Evolutionary conservation across 2,888 invertebrate genomes (phyloP), one percentile per base, ranked within the genome.

Genomic region (Chydorus sphaericus): DNA sequence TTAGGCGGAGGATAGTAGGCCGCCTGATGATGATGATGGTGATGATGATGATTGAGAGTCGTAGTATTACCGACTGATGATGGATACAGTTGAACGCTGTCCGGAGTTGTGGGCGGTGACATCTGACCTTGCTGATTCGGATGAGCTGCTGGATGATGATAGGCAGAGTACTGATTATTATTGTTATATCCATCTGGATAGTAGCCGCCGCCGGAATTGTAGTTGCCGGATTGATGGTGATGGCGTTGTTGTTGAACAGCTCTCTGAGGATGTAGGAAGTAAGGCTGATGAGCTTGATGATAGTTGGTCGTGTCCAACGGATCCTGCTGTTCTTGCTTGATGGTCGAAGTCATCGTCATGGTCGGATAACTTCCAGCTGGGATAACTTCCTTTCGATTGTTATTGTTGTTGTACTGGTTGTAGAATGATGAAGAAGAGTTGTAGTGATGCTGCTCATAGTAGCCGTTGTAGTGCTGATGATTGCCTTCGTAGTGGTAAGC

Each of bases 71-170:
- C 23, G 28, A 10, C 18, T 23, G n/a, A 48, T 28, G 16, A 28
- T 23, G 8, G 11, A 23, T n/a, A n/a, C n/a, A n/a, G n/a, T n/a
- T n/a, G n/a, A n/a, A 62, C 62, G 58, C 64, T 66, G 62, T 71
- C 71, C 11, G 72, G 72, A 56, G 72, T 71, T 18, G 70, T 68
- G 3, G 72, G 71, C 10, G 71, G 71, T 4, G 73, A 73, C 61
- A 73, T 69, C 60, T 70, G 69, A 28, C 53, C 54, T 29, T 55
- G 55, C 20, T 55, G 31, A n/a, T 48, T 39, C 28, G 18, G 31
- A 7, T 30, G 48, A 18, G 31, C n/a, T n/a, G n/a, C n/a, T n/a
- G n/a, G 36, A 3, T 20, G 38, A 8, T 53, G 53, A 10, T 23
- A 28, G n/a, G 11, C 11, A 14, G 23, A 28, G 6, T n/a, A 6